phyloP scores from a whole-genome alignment of 2,888 invertebrate species.

The Athrips mouffetella region DNA sequence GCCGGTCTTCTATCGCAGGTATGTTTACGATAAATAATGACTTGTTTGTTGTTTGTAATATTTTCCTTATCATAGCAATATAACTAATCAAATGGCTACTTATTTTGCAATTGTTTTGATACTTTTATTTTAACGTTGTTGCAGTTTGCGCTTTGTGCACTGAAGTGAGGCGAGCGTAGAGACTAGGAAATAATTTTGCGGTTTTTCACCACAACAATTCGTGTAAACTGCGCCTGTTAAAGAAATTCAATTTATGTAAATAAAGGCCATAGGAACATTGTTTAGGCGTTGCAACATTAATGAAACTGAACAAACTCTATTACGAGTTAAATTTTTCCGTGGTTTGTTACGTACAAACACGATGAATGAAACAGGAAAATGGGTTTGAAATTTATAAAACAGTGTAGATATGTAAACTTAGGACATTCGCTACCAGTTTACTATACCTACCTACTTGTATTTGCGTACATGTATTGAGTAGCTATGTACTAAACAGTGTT shows the following conservation, averaged over 20 bases:
- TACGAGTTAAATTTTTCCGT: not conserved
- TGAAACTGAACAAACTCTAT: too few species aligned
- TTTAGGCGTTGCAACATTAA: not conserved
- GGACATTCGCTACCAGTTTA: too few species aligned
- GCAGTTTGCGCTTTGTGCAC: slow-evolving; percentile 28
- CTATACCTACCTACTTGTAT: too few species aligned
- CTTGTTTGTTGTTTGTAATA: not conserved
- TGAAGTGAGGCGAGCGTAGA: slow-evolving; percentile 26
- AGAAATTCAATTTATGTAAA: slow-evolving; percentile 36
- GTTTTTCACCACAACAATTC: slow-evolving; percentile 43
- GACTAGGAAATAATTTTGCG: slow-evolving; percentile 43
- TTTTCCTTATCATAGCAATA: slow-evolving; percentile 1
- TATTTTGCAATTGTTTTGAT: slow-evolving; percentile 12
- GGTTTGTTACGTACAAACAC: not conserved
- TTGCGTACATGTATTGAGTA: too few species aligned
- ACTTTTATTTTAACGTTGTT: slow-evolving; percentile 10
- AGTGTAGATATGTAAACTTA: too few species aligned
- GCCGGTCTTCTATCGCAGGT: slow-evolving; percentile 60
- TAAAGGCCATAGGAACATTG: not conserved
- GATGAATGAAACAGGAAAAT: not conserved
- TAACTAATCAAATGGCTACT: not conserved
- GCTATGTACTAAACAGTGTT: too few species aligned
- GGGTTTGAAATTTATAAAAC: too few species aligned
- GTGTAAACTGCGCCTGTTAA: slow-evolving; percentile 29
- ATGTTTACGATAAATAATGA: slow-evolving; percentile 40